phyloP scores from a whole-genome alignment of 2,797 vertebrate genomes.

The Echiichthys vipera region DNA sequence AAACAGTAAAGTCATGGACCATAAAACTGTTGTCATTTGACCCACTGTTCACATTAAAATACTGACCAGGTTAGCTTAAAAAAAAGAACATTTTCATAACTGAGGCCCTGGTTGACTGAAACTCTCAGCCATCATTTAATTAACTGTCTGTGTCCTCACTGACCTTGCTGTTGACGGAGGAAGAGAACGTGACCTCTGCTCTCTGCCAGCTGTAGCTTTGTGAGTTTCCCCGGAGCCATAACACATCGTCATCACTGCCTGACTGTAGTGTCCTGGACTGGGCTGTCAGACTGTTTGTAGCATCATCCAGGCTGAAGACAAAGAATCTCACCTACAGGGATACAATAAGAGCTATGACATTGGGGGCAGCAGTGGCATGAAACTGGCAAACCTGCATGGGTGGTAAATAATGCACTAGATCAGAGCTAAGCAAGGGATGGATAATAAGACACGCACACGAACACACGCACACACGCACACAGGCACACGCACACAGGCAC shows the following conservation, averaged over 20 bases:
- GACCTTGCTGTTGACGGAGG: conserved; percentile 78
- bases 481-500: too few relatives aligned
- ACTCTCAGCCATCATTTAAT: not conserved
- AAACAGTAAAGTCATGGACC: too few relatives aligned
- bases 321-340: conserved; percentile 80
- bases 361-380: too few relatives aligned
- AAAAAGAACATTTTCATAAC: not conserved
- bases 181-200: conserved; percentile 76
- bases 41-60: not conserved
- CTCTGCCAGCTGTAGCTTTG: conserved; percentile 80
- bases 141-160: conserved; percentile 19
- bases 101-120: not conserved
- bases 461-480: too few relatives aligned
- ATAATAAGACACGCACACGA: not conserved
- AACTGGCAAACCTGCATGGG: not conserved
- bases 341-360: not conserved
- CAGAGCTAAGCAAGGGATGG: conserved; percentile 15
- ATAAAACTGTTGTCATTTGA: too few relatives aligned
- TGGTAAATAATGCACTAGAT: conserved; percentile 14
- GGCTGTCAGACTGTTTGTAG: conserved; percentile 52
- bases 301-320: conserved; percentile 73
- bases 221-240: conserved; percentile 68
- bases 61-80: not conserved
- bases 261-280: conserved; percentile 59
- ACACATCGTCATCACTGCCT: conserved; percentile 62